Percentiles rank a stretch among this genome's conserved stretches.
phyloP scores from a whole-genome alignment of 37 sponge, comb jelly and placozoan species.

The Mnemiopsis leidyi region DNA sequence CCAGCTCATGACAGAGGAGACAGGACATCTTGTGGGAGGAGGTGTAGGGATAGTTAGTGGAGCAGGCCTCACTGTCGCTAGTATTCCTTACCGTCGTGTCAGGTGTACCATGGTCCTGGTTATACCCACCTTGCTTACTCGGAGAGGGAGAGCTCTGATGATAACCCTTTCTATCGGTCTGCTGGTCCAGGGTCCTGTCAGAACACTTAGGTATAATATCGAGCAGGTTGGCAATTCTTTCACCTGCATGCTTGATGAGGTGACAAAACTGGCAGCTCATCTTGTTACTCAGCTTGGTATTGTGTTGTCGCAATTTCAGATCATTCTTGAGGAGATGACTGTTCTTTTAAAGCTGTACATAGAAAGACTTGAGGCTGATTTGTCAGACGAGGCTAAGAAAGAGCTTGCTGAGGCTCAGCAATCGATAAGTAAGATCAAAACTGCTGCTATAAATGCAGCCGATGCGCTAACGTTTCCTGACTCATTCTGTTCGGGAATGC shows the following conservation, averaged over 20 bases:
- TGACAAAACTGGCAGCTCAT: background rate
- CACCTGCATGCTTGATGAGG: slow-evolving; percentile 12
- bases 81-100: background rate
- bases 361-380: background rate
- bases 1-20: background rate
- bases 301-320: background rate
- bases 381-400: background rate
- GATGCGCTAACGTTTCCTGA: background rate
- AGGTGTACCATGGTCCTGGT: slow-evolving; percentile 14
- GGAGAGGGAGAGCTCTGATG: slow-evolving; percentile 13
- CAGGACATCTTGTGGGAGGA: background rate
- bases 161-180: background rate
- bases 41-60: background rate
- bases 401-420: background rate
- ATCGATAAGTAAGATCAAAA: background rate
- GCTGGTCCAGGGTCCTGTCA: background rate
- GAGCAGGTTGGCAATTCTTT: background rate
- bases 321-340: background rate
- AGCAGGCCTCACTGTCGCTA: background rate
- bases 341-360: background rate
- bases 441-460: background rate
- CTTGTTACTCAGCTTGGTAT: background rate
- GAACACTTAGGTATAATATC: slow-evolving; percentile 3
- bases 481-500: background rate
- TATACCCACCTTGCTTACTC: background rate